Evolutionary conservation across 1,140 invertebrate genomes (phyloP).

Genomic region (Leptinotarsa lineolata): DNA sequence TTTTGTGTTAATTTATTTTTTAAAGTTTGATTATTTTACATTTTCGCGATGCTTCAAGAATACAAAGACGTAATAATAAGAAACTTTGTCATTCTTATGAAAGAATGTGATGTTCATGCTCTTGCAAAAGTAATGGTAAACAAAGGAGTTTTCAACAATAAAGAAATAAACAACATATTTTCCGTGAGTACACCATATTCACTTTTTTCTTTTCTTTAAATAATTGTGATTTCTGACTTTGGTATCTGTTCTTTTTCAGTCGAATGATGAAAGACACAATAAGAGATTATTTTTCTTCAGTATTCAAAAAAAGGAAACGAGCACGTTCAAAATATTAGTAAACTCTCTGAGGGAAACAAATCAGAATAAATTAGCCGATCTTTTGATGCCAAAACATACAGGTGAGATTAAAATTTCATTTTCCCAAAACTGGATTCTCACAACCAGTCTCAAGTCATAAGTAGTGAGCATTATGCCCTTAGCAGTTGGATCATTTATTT

Average conservation of each 20-base stretch:
- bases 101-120: conserved; percentile 28
- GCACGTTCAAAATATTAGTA: conserved; percentile 22
- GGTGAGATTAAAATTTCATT: background rate
- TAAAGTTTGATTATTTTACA: background rate
- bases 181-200: conserved; percentile 16
- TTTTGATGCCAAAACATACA: conserved; percentile 7
- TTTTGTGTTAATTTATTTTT: background rate
- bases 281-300: conserved; percentile 34
- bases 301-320: conserved; percentile 30
- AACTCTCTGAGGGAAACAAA: conserved; percentile 29
- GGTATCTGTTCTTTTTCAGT: background rate
- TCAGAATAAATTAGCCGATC: conserved; percentile 23
- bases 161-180: conserved; percentile 33
- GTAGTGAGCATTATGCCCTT: too few relatives aligned
- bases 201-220: background rate
- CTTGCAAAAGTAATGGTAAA: conserved; percentile 25
- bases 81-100: conserved; percentile 25
- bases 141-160: conserved; percentile 31
- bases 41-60: conserved; percentile 30
- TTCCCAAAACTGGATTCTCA: background rate
- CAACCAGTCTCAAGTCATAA: background rate
- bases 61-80: conserved; percentile 28
- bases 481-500: too few relatives aligned
- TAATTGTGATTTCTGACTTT: background rate
- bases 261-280: conserved; percentile 31